phyloP scores from a whole-genome alignment of 2,797 vertebrate genomes.

The Triplophysa bombifrons region DNA sequence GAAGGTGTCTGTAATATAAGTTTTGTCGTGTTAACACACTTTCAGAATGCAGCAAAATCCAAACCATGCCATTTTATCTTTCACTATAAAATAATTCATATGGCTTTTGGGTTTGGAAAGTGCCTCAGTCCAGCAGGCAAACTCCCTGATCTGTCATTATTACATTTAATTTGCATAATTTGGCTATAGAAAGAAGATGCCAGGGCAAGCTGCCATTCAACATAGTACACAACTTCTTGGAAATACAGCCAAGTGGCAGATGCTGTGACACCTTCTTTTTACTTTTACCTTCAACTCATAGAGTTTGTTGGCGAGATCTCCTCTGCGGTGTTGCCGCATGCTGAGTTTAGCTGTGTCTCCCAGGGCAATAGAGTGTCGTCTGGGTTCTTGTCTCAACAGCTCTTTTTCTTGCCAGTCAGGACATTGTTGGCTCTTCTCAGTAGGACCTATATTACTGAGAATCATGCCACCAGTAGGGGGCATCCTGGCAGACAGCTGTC shows the following conservation, averaged over 20 bases:
- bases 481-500: neutral
- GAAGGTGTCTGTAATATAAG: neutral
- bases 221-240: conserved; percentile 6
- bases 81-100: neutral
- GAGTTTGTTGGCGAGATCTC: conserved; percentile 51
- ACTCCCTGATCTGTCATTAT: conserved; percentile 5
- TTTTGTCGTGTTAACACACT: neutral
- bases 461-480: neutral
- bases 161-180: conserved; percentile 13
- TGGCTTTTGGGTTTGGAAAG: neutral
- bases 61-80: neutral
- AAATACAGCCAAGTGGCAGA: conserved; percentile 12
- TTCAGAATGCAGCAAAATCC: neutral
- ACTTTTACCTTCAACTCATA: conserved; percentile 69
- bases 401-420: conserved; percentile 71
- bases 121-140: neutral
- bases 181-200: neutral
- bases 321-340: conserved; percentile 29
- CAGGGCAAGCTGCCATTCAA: conserved; percentile 29
- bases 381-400: conserved; percentile 64
- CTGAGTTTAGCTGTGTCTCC: conserved; percentile 53
- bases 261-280: conserved; percentile 2
- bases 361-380: conserved; percentile 66
- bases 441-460: neutral
- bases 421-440: conserved; percentile 42